These are phyloP conservation scores for Trididemnum clinides DNA, from an alignment of 23 tunicate genomes.

Conservation along the genomic window DNA sequence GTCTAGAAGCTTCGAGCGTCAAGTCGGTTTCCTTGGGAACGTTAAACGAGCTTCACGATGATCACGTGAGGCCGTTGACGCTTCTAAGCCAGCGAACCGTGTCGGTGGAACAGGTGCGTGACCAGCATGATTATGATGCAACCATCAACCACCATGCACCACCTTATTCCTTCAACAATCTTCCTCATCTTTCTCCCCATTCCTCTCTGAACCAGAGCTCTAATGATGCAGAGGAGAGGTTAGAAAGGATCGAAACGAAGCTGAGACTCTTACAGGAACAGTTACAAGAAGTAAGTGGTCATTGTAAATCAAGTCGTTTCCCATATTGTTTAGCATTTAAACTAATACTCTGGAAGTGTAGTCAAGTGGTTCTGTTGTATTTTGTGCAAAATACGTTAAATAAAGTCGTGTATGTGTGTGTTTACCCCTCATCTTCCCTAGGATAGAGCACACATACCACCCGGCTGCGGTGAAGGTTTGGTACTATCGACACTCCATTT, in stretches of 20 bases:
- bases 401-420: no score
- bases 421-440: no score
- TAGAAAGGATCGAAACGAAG: constrained; percentile 45
- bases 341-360: no score
- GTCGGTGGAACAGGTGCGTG: constrained; percentile 36
- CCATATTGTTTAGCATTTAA: no score
- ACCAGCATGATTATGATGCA: not conserved
- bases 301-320: no score
- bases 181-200: not conserved
- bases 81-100: constrained; percentile 2
- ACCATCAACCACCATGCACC: not conserved
- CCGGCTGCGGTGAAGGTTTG: no score
- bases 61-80: not conserved
- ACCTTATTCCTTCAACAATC: not conserved
- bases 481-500: no score
- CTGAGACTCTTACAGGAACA: constrained; percentile 31
- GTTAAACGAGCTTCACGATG: constrained; percentile 30
- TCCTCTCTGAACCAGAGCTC: not conserved
- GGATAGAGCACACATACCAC: no score
- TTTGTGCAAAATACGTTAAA: no score
- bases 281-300: constrained; percentile 27
- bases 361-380: no score
- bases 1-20: constrained; percentile 37
- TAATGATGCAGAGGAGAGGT: constrained; percentile 33
- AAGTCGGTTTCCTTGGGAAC: constrained; percentile 61